Conservation (phyloP, 2,888 invertebrate genomes). For the Ophion ellenae region DNA sequence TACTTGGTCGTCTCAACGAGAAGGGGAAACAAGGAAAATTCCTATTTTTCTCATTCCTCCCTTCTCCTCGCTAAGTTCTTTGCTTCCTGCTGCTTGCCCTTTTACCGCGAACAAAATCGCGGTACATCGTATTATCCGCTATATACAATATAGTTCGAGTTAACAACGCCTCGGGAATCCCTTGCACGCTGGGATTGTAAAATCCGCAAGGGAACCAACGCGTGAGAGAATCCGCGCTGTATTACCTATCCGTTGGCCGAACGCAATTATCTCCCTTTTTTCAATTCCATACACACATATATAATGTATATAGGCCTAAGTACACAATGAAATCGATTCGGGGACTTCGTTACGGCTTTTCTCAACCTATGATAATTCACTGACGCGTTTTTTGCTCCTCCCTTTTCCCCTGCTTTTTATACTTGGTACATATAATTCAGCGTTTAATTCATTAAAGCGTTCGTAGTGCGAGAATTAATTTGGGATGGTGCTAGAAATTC, state of each 20-base stretch:
- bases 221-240: constrained; percentile 60
- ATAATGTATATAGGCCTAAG: background rate
- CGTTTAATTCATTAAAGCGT: too few species aligned
- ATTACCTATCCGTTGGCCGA: constrained; percentile 29
- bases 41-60: constrained; percentile 12
- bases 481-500: too few species aligned
- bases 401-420: too few species aligned
- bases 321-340: constrained; percentile 44
- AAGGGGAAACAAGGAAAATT: constrained; percentile 39
- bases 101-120: constrained; percentile 37
- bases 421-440: too few species aligned
- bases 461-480: too few species aligned
- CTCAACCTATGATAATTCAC: background rate
- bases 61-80: constrained; percentile 13
- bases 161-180: constrained; percentile 55
- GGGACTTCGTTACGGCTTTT: constrained; percentile 7
- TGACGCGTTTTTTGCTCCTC: too few species aligned
- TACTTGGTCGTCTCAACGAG: constrained; percentile 30
- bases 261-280: constrained; percentile 48
- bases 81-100: constrained; percentile 25
- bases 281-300: constrained; percentile 43
- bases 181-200: constrained; percentile 54
- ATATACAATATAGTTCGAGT: constrained; percentile 43
- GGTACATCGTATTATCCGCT: constrained; percentile 26
- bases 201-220: constrained; percentile 60